Base-by-base conservation (phyloP, 2,797 vertebrate species). In the Corythornis leucogaster region DNA sequence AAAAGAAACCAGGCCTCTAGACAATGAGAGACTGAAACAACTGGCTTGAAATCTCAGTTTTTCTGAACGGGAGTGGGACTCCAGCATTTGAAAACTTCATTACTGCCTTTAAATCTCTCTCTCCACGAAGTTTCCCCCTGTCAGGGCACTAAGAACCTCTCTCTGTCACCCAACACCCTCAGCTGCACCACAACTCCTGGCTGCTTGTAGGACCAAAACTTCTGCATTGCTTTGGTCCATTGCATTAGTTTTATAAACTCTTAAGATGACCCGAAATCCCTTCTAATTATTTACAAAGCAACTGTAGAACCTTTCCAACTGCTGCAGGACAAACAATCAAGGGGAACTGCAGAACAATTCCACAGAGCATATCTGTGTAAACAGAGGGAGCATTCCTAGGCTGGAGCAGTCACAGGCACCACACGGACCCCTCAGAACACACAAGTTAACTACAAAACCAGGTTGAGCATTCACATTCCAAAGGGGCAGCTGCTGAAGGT, bases 391-490 rank as follows among this genome's bases (percentile, higher is more conserved):
- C 55, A 12, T 40, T 84, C 54, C 45, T 11, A 4, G 19, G 3
- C 62, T 40, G 15, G 2, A n/a, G 26, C 7, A 0, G 30, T 4
- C 46, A 67, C 19, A 30, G 1, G 57, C 61, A 19, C 12, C 38
- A 35, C 5, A 55, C 3, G 54, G 38, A 58, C 30, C 26, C 28
- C 57, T 58, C 22, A 14, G 20, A 80, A 45, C 63, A 35, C 19
- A 15, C 2, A 9, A 6, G 11, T 22, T 1, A 54, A 9, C 15
- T 26, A 31, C 0, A 0, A 12, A 55, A 33, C 46, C 25, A 31
- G n/a, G 46, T 0, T 28, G 54, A 64, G 59, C 46, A 31, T 46
- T 43, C 31, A 30, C 42, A 66, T 25, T 62, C 73, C 55, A 75
- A 87, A 71, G 35, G 35, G 35, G 35, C 35, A 12, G 2, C 42